Evolutionary conservation across 2,888 invertebrate species (phyloP).

Genomic region (Spisula subtruncata): DNA sequence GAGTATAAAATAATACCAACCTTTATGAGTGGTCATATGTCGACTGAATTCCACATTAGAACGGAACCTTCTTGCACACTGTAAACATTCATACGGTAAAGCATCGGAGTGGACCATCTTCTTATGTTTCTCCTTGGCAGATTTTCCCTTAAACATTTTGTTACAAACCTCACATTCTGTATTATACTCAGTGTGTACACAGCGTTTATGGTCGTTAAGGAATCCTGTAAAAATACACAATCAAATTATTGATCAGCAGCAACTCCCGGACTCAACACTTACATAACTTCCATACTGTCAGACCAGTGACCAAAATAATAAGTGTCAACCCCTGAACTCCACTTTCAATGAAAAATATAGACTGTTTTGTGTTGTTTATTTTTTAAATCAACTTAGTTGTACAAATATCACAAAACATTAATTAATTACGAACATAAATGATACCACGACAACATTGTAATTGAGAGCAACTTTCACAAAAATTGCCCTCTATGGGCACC

Average conservation of each 20-base stretch:
- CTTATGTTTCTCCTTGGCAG: constrained; percentile 42
- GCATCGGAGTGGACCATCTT: constrained; percentile 33
- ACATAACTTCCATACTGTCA: too few relatives aligned
- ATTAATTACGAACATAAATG: background rate
- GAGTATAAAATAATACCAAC: background rate
- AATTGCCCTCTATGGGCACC: too few relatives aligned
- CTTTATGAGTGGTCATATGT: constrained; percentile 33
- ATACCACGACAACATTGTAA: background rate
- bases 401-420: background rate
- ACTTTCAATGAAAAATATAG: too few relatives aligned
- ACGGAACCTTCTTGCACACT: constrained; percentile 24
- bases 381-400: background rate
- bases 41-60: constrained; percentile 31
- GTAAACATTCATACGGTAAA: background rate
- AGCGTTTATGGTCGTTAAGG: constrained; percentile 38
- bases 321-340: too few relatives aligned
- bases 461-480: too few relatives aligned
- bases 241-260: background rate
- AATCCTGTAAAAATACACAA: constrained; percentile 26
- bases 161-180: constrained; percentile 40
- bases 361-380: background rate
- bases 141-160: constrained; percentile 35
- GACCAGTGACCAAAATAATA: too few relatives aligned
- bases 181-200: constrained; percentile 41
- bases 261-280: too few relatives aligned